Base-by-base conservation (phyloP, 2,797 vertebrate genomes). In the Sebastes melanostomus region DNA sequence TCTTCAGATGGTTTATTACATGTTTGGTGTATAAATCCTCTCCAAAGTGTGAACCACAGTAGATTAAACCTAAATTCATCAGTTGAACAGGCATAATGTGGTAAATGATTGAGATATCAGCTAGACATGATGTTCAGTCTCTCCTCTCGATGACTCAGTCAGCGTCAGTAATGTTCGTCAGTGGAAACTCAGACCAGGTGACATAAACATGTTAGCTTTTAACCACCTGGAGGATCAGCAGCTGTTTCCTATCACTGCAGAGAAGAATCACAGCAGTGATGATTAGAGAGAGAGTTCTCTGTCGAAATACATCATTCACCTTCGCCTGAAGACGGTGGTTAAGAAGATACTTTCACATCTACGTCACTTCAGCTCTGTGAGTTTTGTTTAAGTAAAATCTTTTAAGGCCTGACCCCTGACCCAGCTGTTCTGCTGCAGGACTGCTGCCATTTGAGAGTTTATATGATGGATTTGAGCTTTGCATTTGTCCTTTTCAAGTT, bases 241-340 rank as follows among this genome's bases (percentile, higher is more conserved):
- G 83, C 84, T 90, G 91, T 85, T 89, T 80, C 27, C 67, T 66
- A 36, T 66, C 29, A 3, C 55, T 29, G 52, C 77, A 62, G 66
- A 38, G 38, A 42, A 42, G 38, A 42, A 42, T 16, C 46, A 11
- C 71, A 10, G 12, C 32, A 3, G 22, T 6, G 34, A 56, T 60
- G 8, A 42, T 61, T 11, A n/a, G 20, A 42, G 38, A 24, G 18
- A 2, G 42, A 61, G 46, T 8, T 20, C 22, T 24, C 71, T 69
- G 78, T 86, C 80, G 77, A 54, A 71, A 58, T 16, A 30, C 34
- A n/a, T 73, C 73, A 8, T 22, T 70, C 27, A 30, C n/a, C 78
- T 36, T 42, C 29, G 25, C 5, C 54, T 63, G 18, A 52, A 27
- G 12, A 61, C 0, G 55, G 38, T 16, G 59, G 24, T 34, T 8